phyloP scores from a whole-genome alignment of 2,797 vertebrate species.

The Synanceia verrucosa region DNA sequence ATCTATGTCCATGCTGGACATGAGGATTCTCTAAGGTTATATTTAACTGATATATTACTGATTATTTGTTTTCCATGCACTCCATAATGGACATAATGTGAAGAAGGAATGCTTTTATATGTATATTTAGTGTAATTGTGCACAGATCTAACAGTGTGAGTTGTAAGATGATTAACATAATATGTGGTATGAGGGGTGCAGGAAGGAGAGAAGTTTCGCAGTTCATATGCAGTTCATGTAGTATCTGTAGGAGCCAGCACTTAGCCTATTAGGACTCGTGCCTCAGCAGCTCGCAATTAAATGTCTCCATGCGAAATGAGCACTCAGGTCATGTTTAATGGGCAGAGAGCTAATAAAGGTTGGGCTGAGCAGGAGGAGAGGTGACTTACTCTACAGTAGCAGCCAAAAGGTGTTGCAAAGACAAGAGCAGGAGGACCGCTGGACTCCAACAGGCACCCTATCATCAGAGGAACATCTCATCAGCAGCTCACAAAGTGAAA shows the following conservation, averaged over 20 bases:
- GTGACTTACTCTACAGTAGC: constrained; percentile 60
- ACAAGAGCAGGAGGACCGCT: constrained; percentile 46
- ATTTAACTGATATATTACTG: constrained; percentile 30
- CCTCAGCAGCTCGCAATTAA: constrained; percentile 74
- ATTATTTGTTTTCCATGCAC: constrained; percentile 32
- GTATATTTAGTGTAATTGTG: constrained; percentile 50
- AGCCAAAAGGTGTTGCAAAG: constrained; percentile 48
- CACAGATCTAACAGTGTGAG: constrained; percentile 39
- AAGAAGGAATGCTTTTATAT: constrained; percentile 39
- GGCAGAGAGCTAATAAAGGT: constrained; percentile 74
- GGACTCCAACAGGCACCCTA: constrained; percentile 53
- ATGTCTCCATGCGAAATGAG: constrained; percentile 79
- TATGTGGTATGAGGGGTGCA: constrained; percentile 32
- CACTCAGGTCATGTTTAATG: constrained; percentile 80
- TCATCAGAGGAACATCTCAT: constrained; percentile 41
- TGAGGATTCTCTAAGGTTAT: constrained; percentile 17
- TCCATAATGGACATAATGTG: constrained; percentile 29
- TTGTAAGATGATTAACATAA: constrained; percentile 67
- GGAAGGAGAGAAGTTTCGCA: constrained; percentile 65
- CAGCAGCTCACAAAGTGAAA: constrained; percentile 13
- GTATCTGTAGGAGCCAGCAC: constrained; percentile 64
- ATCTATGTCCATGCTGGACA: not conserved
- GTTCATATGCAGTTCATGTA: constrained; percentile 67
- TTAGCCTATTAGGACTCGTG: constrained; percentile 73
- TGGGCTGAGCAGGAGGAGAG: constrained; percentile 61